Conservation (phyloP, 2,113 vertebrate genomes). For the Macquaria australasica region DNA sequence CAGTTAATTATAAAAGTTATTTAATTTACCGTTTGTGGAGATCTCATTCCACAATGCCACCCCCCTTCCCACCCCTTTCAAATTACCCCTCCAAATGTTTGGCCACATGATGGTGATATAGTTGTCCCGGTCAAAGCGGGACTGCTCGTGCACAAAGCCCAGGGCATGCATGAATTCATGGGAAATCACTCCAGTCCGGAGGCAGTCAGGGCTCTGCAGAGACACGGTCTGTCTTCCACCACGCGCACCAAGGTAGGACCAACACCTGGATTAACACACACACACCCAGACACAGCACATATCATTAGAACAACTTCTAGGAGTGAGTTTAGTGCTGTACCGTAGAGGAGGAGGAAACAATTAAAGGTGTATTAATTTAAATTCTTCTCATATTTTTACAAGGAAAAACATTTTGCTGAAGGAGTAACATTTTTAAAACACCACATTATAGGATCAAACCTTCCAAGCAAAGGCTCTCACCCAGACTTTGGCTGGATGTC, state of each 20-base stretch:
- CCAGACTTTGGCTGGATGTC: conserved; percentile 87
- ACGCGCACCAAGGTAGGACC: conserved; percentile 85
- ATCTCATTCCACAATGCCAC: conserved; percentile 1
- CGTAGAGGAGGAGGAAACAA: not conserved
- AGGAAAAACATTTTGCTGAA: not conserved
- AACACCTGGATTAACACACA: conserved; percentile 77
- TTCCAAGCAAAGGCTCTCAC: conserved; percentile 72
- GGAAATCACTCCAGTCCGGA: conserved; percentile 76
- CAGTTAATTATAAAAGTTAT: not conserved
- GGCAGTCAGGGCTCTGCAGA: conserved; percentile 75
- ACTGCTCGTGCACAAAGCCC: conserved; percentile 83
- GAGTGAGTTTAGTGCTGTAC: not conserved
- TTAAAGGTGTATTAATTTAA: not conserved
- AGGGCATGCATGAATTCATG: conserved; percentile 81
- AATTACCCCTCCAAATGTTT: conserved; percentile 84
- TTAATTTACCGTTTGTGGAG: not conserved
- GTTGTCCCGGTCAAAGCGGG: conserved; percentile 78
- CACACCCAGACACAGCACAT: conserved; percentile 1
- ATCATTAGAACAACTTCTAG: not conserved
- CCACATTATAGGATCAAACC: not conserved
- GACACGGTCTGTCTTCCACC: conserved; percentile 83
- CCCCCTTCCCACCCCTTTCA: conserved; percentile 27
- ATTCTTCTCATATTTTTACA: not conserved
- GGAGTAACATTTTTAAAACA: not conserved
- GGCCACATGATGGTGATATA: conserved; percentile 80